Conservation (phyloP, 2,888 invertebrate genomes). For the Lasioglossum vierecki region DNA sequence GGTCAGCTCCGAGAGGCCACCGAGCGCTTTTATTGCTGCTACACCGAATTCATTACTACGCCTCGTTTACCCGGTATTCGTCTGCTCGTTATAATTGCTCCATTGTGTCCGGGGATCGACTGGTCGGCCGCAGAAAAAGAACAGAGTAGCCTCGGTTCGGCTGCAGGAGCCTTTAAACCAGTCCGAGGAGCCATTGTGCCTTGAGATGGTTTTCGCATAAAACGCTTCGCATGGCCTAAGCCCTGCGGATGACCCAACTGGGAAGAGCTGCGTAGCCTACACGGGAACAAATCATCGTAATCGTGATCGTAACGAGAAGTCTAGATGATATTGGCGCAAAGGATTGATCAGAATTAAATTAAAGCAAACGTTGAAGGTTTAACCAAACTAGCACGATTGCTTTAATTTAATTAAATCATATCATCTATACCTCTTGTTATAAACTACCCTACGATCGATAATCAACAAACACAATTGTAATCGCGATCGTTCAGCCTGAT, state of each 20-base stretch:
- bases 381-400: too few species aligned
- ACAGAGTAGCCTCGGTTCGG: neutral
- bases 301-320: neutral
- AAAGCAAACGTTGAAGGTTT: too few species aligned
- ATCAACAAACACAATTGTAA: neutral
- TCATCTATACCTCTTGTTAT: too few species aligned
- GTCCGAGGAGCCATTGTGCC: slow-evolving; percentile 28
- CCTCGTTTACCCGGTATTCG: slow-evolving; percentile 75
- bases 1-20: slow-evolving; percentile 41
- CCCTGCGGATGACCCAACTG: neutral
- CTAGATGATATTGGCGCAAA: too few species aligned
- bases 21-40: slow-evolving; percentile 73
- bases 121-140: slow-evolving; percentile 4
- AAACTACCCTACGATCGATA: too few species aligned
- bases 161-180: slow-evolving; percentile 23
- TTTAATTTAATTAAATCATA: too few species aligned
- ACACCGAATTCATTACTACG: slow-evolving; percentile 78
- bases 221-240: slow-evolving; percentile 11
- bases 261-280: neutral
- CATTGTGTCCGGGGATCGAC: slow-evolving; percentile 50
- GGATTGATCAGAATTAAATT: too few species aligned
- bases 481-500: neutral
- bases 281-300: neutral
- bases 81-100: slow-evolving; percentile 73
- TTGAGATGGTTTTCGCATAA: slow-evolving; percentile 36